A percentile compares a stretch with the other conserved stretches of the same genome.
Conservation (phyloP, 2,888 invertebrate genomes). For the Diadegma fenestrale region DNA sequence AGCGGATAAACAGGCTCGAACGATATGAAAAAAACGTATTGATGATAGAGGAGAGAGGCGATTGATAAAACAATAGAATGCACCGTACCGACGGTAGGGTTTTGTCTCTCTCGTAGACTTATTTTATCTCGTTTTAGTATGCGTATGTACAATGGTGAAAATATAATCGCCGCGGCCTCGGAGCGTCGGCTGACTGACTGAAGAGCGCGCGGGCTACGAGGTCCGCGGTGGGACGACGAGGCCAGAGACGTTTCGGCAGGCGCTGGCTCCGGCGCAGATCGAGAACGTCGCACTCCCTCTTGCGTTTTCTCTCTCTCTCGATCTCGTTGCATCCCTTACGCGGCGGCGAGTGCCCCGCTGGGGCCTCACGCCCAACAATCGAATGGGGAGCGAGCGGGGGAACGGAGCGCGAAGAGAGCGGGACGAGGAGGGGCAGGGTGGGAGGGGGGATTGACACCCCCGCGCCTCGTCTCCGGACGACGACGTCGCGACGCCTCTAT, state of each 20-base stretch:
- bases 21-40: neutral
- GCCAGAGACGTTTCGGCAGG: conserved; percentile 79
- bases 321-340: conserved; percentile 34
- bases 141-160: conserved; percentile 79
- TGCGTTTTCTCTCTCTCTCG: conserved; percentile 40
- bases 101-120: conserved; percentile 22
- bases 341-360: conserved; percentile 22
- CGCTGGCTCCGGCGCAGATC: conserved; percentile 74
- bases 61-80: conserved; percentile 21
- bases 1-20: neutral
- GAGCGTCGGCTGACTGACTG: conserved; percentile 83
- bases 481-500: conserved; percentile 54
- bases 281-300: conserved; percentile 54
- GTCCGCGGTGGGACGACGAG: conserved; percentile 67
- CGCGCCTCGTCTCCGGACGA: conserved; percentile 56
- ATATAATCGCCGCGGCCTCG: conserved; percentile 83
- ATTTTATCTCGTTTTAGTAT: conserved; percentile 42
- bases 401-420: neutral
- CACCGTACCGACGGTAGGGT: conserved; percentile 37
- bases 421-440: neutral
- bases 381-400: conserved; percentile 6
- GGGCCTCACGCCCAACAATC: conserved; percentile 49
- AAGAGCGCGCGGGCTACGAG: conserved; percentile 76
- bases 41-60: neutral
- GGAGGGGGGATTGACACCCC: conserved; percentile 54